These are phyloP conservation scores for Drosophila micromelanica DNA, from an alignment of 1,140 invertebrate species.

Conservation along the genomic window DNA sequence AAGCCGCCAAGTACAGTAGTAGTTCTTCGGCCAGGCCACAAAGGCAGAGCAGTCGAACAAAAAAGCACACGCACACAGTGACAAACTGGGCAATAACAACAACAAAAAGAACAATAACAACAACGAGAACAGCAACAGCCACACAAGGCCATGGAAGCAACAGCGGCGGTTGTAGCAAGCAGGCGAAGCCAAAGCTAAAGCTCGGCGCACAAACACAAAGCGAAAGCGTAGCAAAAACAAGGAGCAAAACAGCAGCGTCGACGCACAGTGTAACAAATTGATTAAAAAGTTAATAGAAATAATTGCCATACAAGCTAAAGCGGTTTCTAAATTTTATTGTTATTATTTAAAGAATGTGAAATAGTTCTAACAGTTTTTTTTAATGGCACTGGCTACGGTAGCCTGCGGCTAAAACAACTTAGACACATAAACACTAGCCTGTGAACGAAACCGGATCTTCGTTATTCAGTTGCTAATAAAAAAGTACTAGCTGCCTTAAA, in stretches of 20 bases:
- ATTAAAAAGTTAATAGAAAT: slow-evolving; percentile 12
- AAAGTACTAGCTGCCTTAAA: no score
- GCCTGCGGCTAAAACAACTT: no score
- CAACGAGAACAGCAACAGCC: slow-evolving; percentile 27
- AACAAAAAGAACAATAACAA: slow-evolving; percentile 34
- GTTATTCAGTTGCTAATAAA: no score
- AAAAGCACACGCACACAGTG: slow-evolving; percentile 58
- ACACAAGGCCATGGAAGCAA: slow-evolving; percentile 53
- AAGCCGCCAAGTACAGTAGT: slow-evolving; percentile 68
- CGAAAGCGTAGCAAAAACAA: slow-evolving; percentile 79
- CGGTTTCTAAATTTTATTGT: not conserved
- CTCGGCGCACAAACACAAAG: slow-evolving; percentile 49
- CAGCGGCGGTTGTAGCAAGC: slow-evolving; percentile 51
- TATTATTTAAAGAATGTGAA: no score
- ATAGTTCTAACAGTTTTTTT: no score
- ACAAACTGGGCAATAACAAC: slow-evolving; percentile 41
- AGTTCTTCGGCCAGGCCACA: slow-evolving; percentile 53
- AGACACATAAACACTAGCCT: no score
- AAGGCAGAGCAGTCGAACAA: slow-evolving; percentile 44
- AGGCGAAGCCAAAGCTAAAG: slow-evolving; percentile 35
- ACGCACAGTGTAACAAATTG: slow-evolving; percentile 49
- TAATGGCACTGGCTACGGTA: no score
- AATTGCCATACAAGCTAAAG: not conserved
- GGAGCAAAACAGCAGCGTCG: slow-evolving; percentile 66
- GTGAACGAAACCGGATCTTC: no score